Percentiles rank a stretch among this genome's conserved stretches.
Evolutionary conservation across 1,140 invertebrate genomes (phyloP).

Genomic region (Temnothorax curvispinosus): DNA sequence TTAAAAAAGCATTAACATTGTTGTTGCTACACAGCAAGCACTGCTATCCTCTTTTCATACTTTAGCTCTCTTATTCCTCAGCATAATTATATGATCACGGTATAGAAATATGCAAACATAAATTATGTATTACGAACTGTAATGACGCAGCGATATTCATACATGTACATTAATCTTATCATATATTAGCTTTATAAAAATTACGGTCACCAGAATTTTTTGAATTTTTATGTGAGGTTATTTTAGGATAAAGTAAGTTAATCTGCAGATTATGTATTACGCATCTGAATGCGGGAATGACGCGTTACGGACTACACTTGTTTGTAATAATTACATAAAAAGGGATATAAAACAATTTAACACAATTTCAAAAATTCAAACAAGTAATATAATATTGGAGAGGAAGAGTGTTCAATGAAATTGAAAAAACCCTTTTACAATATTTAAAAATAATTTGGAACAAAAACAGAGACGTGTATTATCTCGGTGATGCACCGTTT

Average conservation of each 20-base stretch:
- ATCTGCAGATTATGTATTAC: background rate
- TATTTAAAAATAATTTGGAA: conserved; percentile 4
- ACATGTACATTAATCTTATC: conserved; percentile 47
- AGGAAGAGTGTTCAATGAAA: background rate
- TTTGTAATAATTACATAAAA: background rate
- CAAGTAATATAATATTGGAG: background rate
- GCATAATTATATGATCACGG: conserved; percentile 38
- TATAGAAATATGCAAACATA: conserved; percentile 21
- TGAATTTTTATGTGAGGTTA: background rate
- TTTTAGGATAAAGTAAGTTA: background rate
- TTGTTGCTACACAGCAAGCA: conserved; percentile 27
- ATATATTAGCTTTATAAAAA: background rate
- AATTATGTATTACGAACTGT: conserved; percentile 32
- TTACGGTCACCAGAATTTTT: background rate
- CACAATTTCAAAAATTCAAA: background rate
- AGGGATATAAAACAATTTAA: background rate
- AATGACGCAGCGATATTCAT: conserved; percentile 24
- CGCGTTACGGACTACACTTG: background rate
- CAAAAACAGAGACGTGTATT: background rate
- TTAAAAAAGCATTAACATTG: conserved; percentile 53
- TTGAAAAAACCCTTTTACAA: background rate
- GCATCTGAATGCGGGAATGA: background rate
- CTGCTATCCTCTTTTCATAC: conserved; percentile 21
- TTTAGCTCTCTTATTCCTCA: conserved; percentile 19
- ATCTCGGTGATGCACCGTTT: background rate